A percentile compares a stretch with the other conserved stretches of the same genome.
These are phyloP conservation scores for Tricholauxania praeusta DNA, from an alignment of 2,888 invertebrate genomes.

Conservation along the genomic window DNA sequence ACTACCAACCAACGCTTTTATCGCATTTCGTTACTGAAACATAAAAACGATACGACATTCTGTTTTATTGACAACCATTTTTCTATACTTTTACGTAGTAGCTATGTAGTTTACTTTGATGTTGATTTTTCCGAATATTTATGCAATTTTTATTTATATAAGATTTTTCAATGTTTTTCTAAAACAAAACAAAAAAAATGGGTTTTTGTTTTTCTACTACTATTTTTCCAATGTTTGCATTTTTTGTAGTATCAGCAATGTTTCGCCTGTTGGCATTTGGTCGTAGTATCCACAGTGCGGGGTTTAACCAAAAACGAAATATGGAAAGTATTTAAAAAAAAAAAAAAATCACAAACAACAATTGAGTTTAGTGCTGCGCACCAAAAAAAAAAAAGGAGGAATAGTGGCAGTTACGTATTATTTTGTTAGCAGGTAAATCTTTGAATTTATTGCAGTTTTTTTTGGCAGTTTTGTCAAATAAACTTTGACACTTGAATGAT, in stretches of 20 bases:
- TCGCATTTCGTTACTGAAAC: too few species aligned
- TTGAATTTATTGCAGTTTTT: slow-evolving; percentile 29
- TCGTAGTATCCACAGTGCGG: neutral
- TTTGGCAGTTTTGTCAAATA: slow-evolving; percentile 49
- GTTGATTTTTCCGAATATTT: neutral
- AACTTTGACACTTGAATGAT: slow-evolving; percentile 31
- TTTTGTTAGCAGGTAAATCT: slow-evolving; percentile 20
- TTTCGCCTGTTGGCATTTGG: slow-evolving; percentile 3
- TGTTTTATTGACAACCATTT: too few species aligned
- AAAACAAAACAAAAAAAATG: too few species aligned
- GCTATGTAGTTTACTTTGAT: too few species aligned
- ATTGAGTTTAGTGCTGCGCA: neutral
- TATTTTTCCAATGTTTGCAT: neutral
- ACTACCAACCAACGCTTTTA: too few species aligned
- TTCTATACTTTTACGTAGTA: too few species aligned
- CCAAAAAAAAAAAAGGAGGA: neutral
- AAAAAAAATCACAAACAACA: neutral
- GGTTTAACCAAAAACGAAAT: slow-evolving; percentile 1
- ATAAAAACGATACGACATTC: too few species aligned
- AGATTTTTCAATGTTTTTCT: neutral
- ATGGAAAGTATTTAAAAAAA: neutral
- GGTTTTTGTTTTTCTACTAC: neutral
- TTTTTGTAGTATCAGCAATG: slow-evolving; percentile 2
- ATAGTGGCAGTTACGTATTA: neutral
- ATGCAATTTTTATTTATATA: slow-evolving; percentile 7